phyloP scores from a whole-genome alignment of 2,888 invertebrate species.

The Pammene aurita region DNA sequence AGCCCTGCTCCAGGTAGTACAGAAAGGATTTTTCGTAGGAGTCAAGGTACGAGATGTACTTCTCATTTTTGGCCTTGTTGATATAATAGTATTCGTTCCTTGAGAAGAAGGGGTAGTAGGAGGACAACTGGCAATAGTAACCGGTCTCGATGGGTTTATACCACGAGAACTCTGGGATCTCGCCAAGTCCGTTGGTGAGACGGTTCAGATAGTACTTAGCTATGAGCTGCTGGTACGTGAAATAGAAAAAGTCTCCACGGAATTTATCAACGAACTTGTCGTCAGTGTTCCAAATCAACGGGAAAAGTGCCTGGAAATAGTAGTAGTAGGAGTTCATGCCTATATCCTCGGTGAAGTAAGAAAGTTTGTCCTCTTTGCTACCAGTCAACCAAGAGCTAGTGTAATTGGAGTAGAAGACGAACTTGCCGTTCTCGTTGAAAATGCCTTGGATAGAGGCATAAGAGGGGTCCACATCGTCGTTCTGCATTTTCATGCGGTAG shows the following conservation, averaged over 20 bases:
- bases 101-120: constrained; percentile 78
- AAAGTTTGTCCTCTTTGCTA: constrained; percentile 18
- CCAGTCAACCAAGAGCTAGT: constrained; percentile 18
- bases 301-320: background rate
- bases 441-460: constrained; percentile 69
- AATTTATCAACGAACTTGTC: constrained; percentile 51
- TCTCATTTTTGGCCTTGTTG: constrained; percentile 71
- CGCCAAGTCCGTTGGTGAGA: constrained; percentile 84
- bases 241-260: constrained; percentile 86
- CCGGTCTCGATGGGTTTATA: constrained; percentile 82
- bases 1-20: constrained; percentile 16
- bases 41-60: constrained; percentile 81
- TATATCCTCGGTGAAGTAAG: constrained; percentile 52
- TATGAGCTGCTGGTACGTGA: constrained; percentile 86
- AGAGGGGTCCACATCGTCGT: constrained; percentile 4
- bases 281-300: constrained; percentile 1
- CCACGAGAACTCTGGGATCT: constrained; percentile 85
- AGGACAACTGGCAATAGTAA: constrained; percentile 57
- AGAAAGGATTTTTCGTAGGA: constrained; percentile 73
- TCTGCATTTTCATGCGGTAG: constrained; percentile 20
- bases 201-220: constrained; percentile 88
- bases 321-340: constrained; percentile 83
- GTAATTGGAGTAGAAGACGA: constrained; percentile 13
- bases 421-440: constrained; percentile 67
- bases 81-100: constrained; percentile 85